Evolutionary conservation across 2,888 invertebrate genomes (phyloP), one percentile per base, ranked within the genome.

Genomic region (Anticlea derivata): DNA sequence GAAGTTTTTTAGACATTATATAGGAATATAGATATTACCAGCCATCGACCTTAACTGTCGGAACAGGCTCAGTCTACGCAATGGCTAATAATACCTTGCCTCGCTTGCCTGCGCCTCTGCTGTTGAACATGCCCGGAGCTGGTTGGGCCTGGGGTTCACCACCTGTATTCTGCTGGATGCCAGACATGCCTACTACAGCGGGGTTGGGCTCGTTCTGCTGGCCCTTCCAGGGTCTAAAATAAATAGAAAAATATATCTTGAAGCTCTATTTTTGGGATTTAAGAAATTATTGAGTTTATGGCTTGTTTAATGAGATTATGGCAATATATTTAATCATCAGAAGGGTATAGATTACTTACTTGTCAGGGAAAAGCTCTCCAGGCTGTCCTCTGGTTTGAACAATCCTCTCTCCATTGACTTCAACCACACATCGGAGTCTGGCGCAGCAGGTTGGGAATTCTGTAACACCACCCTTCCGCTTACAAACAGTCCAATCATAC

Each of bases 401-500:
- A 24, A 89, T 87, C 34, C 90, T 77, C 63, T 90, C 90, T 1
- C 90, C 90, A 26, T 86, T 88, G 0, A 84, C 72, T 66, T 90
- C 90, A 6, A 90, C 90, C 0, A 90, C 90, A 44, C 90, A 90
- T 46, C 90, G 70, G 10, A 90, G 56, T 12, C 90, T 72, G 1
- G 90, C 89, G 43, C 90, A 90, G 64, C 90, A 90, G 2, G 90
- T 90, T 1, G 90, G 90, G 40, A 90, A 90, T 62, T 90, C 90
- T 90, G 50, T 10, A 37, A 17, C 11, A 40, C 11, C 13, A 29
- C 1, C n/a, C 34, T 17, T 4, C 12, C 5, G 12, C 12, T 22
- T n/a, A 17, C 1, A 13, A 7, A n/a, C n/a, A n/a, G n/a, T n/a
- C n/a, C n/a, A n/a, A n/a, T n/a, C n/a, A n/a, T n/a, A n/a, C n/a